Evolutionary conservation across 2,113 vertebrate genomes (phyloP).

Genomic region (Gambusia holbrooki): DNA sequence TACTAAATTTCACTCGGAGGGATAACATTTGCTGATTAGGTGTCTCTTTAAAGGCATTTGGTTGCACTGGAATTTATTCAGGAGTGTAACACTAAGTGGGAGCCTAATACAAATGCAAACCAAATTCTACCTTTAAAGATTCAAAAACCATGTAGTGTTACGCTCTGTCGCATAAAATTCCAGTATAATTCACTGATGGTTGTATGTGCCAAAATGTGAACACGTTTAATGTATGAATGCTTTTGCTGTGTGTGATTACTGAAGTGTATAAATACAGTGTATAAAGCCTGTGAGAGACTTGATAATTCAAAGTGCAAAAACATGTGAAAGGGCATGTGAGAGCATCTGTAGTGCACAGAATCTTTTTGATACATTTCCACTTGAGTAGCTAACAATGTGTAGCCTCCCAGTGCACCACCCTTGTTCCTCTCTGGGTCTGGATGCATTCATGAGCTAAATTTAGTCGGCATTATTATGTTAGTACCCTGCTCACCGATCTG

Average conservation of each 20-base stretch:
- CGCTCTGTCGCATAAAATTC: neutral
- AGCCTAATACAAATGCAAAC: neutral
- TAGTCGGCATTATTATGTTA: conserved; percentile 73
- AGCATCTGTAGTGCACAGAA: conserved; percentile 6
- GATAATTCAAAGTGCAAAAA: neutral
- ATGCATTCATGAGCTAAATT: conserved; percentile 68
- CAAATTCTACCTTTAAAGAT: neutral
- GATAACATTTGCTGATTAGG: neutral
- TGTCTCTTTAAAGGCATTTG: neutral
- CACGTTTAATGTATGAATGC: neutral
- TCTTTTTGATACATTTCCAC: conserved; percentile 25
- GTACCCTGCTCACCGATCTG: conserved; percentile 39
- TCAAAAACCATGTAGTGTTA: neutral
- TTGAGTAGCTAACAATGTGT: conserved; percentile 28
- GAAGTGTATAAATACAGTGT: neutral
- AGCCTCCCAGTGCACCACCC: conserved; percentile 40
- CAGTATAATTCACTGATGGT: neutral
- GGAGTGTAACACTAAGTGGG: neutral
- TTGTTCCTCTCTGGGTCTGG: conserved; percentile 52
- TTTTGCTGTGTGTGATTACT: neutral
- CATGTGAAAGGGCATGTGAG: conserved; percentile 13
- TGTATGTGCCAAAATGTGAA: neutral
- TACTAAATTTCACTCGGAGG: neutral
- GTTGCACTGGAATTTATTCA: neutral
- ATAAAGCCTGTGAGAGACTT: neutral